A percentile compares a stretch with the other conserved stretches of the same genome.
These are phyloP conservation scores for Haemorhous mexicanus DNA, from an alignment of 2,113 vertebrate species.

Conservation along the genomic window DNA sequence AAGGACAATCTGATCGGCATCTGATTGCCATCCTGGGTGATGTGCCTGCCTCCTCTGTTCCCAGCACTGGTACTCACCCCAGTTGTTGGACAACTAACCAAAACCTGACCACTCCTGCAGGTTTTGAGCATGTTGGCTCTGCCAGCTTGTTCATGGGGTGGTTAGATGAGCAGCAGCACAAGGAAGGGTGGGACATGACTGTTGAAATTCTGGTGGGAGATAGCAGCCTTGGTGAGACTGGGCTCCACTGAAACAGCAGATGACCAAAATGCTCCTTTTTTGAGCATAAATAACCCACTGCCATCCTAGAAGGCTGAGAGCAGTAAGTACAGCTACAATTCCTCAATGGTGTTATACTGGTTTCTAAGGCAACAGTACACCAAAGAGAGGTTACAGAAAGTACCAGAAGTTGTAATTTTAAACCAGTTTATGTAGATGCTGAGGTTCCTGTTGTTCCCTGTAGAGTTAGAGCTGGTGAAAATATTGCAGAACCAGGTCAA, in stretches of 20 bases:
- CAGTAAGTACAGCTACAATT: not conserved
- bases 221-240: not conserved
- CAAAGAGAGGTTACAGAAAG: not conserved
- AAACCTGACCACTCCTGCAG: not conserved
- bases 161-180: not conserved
- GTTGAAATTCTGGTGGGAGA: not conserved
- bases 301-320: not conserved
- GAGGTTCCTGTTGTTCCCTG: not conserved
- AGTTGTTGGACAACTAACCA: not conserved
- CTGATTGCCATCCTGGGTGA: not conserved
- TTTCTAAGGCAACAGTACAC: not conserved
- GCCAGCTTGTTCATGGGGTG: not conserved
- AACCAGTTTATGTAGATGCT: not conserved
- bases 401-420: not conserved
- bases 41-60: not conserved
- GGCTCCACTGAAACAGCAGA: not conserved
- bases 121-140: not conserved
- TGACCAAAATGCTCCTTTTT: not conserved
- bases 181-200: not conserved
- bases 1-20: rapidly evolving
- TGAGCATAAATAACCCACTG: not conserved
- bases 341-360: not conserved
- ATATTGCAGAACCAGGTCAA: not conserved
- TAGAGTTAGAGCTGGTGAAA: not conserved
- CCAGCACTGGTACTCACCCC: not conserved